phyloP scores from a whole-genome alignment of 2,888 invertebrate genomes.

The Catocala nupta region DNA sequence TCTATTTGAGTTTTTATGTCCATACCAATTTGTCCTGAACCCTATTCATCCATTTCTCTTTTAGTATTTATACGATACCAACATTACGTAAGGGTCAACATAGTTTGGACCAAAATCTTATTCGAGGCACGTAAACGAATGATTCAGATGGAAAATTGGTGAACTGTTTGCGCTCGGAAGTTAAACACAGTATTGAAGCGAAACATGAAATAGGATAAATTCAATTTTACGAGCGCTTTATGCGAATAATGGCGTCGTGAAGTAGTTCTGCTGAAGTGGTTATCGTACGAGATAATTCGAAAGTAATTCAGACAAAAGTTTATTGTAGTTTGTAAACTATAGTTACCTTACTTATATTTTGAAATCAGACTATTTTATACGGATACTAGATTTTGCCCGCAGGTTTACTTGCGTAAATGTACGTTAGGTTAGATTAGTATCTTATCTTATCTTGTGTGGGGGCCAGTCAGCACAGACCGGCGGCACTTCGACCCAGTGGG shows the following conservation, averaged over 20 bases:
- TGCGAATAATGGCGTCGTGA: conserved; percentile 12
- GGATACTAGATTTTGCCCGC: too few relatives aligned
- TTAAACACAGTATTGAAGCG: conserved; percentile 37
- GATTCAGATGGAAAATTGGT: conserved; percentile 58
- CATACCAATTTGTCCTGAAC: conserved; percentile 46
- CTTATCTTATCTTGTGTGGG: too few relatives aligned
- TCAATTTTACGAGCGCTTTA: conserved; percentile 28
- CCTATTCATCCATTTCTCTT: conserved; percentile 11
- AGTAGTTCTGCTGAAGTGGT: conserved; percentile 1
- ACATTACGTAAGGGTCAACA: conserved; percentile 38
- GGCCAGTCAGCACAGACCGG: too few relatives aligned
- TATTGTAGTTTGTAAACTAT: too few relatives aligned
- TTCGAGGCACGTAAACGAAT: conserved; percentile 58
- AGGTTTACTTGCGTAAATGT: too few relatives aligned
- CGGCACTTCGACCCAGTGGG: too few relatives aligned
- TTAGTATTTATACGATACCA: conserved; percentile 15
- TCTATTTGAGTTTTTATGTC: conserved; percentile 40
- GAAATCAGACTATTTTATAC: too few relatives aligned
- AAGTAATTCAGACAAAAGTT: not conserved
- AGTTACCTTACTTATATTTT: too few relatives aligned
- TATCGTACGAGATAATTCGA: conserved; percentile 1
- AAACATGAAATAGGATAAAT: conserved; percentile 28
- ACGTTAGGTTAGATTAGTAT: too few relatives aligned
- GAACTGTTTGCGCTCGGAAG: conserved; percentile 46
- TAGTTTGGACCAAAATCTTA: conserved; percentile 46